Conservation (phyloP, 1,140 invertebrate genomes). For the Ridgeia piscesae region DNA sequence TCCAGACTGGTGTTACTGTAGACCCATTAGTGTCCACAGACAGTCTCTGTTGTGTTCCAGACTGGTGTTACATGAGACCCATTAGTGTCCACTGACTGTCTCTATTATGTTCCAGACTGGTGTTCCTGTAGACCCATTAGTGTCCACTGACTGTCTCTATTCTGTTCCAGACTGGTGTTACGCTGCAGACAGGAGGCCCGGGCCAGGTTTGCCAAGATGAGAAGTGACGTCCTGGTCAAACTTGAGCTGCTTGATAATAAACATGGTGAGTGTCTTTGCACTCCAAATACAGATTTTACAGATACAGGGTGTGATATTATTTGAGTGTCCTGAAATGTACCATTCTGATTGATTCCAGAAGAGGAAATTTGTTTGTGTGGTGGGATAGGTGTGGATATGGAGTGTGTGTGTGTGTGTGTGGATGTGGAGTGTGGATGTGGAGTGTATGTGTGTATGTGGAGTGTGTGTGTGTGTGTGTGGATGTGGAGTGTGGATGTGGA, state of each 20-base stretch:
- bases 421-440: no score
- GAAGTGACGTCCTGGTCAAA: constrained; percentile 95
- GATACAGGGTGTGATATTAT: background rate
- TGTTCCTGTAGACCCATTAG: background rate
- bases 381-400: no score
- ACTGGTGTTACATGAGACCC: background rate
- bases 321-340: background rate
- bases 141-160: background rate
- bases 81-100: background rate
- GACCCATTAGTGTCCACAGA: background rate
- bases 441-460: no score
- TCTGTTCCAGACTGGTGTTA: constrained; percentile 67
- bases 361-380: no score
- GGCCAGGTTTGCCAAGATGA: constrained; percentile 83
- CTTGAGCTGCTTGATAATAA: constrained; percentile 96
- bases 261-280: constrained; percentile 64
- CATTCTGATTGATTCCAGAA: no score
- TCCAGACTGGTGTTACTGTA: background rate
- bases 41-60: background rate
- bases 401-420: no score
- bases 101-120: background rate
- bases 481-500: no score
- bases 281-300: background rate
- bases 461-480: no score
- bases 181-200: constrained; percentile 93